phyloP scores from a whole-genome alignment of 2,113 vertebrate species.

The Hylia prasina region DNA sequence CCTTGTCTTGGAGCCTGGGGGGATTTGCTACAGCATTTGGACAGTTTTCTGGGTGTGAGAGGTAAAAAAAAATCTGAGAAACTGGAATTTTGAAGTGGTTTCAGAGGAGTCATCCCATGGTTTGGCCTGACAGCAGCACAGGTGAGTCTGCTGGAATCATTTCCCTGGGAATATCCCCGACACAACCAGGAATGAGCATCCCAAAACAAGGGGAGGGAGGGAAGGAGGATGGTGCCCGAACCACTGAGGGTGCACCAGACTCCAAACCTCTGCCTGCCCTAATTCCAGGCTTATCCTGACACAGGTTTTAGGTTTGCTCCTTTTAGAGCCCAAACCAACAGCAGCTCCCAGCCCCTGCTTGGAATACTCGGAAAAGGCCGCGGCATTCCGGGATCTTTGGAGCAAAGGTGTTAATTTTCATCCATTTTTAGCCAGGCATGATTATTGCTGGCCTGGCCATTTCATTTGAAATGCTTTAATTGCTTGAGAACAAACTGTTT shows the following conservation, averaged over 20 bases:
- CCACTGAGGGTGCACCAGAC: not conserved
- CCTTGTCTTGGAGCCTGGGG: not conserved
- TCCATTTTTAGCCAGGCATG: constrained; percentile 40
- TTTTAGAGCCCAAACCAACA: not conserved
- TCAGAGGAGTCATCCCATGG: not conserved
- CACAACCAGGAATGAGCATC: not conserved
- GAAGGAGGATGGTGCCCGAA: not conserved
- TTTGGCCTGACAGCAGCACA: not conserved
- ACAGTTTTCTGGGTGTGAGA: not conserved
- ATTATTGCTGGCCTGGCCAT: not conserved
- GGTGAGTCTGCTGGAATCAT: not conserved
- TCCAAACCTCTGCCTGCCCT: not conserved
- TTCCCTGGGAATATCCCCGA: not conserved
- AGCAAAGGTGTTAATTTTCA: constrained; percentile 41
- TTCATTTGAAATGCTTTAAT: not conserved
- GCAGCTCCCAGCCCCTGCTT: not conserved
- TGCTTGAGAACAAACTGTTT: constrained; percentile 27
- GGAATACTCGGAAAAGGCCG: not conserved
- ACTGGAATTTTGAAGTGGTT: not conserved
- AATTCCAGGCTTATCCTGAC: not conserved
- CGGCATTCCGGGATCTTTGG: not conserved
- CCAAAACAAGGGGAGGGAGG: not conserved
- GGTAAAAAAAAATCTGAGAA: not conserved
- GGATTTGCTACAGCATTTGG: not conserved
- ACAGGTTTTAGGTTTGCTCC: not conserved